Percentiles rank a stretch among this genome's conserved stretches.
phyloP scores from a whole-genome alignment of 2,113 vertebrate species.

The Rhizomys pruinosus region DNA sequence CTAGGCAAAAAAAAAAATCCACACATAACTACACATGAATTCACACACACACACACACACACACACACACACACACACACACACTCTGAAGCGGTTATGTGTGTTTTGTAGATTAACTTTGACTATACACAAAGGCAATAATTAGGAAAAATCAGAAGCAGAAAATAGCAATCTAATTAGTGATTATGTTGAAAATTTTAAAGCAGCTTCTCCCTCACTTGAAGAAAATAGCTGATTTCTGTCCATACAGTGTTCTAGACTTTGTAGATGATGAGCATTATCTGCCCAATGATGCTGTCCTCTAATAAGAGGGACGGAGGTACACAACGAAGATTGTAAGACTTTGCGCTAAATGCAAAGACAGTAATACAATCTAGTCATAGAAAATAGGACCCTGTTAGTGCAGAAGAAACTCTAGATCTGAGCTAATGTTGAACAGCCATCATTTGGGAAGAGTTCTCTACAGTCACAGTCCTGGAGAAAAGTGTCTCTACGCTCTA shows the following conservation, averaged over 20 bases:
- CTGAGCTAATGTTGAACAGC: neutral
- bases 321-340: neutral
- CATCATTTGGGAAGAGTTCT: neutral
- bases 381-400: neutral
- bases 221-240: constrained; percentile 15
- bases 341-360: neutral
- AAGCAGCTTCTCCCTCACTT: neutral
- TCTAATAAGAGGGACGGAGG: neutral
- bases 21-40: fast-evolving
- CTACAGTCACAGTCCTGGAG: neutral
- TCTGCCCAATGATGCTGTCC: neutral
- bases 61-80: neutral
- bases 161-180: neutral
- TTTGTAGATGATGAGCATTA: neutral
- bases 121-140: neutral
- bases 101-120: neutral
- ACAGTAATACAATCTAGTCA: neutral
- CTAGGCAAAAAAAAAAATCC: neutral
- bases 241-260: neutral
- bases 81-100: neutral
- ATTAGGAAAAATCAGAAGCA: neutral
- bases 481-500: neutral
- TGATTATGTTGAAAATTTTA: neutral
- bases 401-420: neutral
- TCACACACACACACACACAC: neutral